Base-by-base conservation (phyloP, 2,113 vertebrate species). In the Macheiramphus alcinus region DNA sequence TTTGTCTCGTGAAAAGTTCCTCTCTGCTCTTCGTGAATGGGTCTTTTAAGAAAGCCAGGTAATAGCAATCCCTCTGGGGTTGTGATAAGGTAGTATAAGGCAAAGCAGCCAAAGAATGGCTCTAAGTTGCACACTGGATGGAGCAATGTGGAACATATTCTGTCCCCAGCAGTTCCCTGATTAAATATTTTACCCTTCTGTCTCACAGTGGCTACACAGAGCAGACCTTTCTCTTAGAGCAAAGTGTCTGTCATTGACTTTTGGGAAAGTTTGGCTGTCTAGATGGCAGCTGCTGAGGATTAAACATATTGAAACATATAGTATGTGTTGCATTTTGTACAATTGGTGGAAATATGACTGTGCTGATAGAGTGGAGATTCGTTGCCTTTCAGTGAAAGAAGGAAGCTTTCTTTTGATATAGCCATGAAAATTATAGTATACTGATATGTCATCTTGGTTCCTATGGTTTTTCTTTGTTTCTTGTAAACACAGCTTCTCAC, bases 391-490 rank as follows among this genome's bases (percentile, higher is more conserved):
- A 92, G 45, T 88, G 74, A 62, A 53, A 89, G 53, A 38, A 34
- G 71, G 87, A 92, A 71, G 73, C 58, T 92, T 75, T 75, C 88
- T 62, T 86, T 73, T 59, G 61, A 92, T 48, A 73, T 90, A 96
- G 86, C 93, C 95, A 95, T 97, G 91, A 97, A 97, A 97, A 96
- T 80, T 74, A 80, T 53, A 29, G 52, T 53, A 53, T 59, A 86
- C 50, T 63, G 74, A 76, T 92, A 17, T 92, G 45, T 81, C 90
- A 92, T 94, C 56, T 14, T 25, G 88, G 71, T 93, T 95, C 76
- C 81, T 62, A 94, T 87, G 22, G 53, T 86, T 93, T 93, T 45
- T 48, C 34, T 87, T 86, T 94, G 72, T 96, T 97, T 97, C 93
- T 45, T 92, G 75, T 92, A 84, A 79, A 84, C 26, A 16, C 27